These are phyloP conservation scores for Malurus alboscapulatus DNA, from an alignment of 2,113 vertebrate genomes.

Conservation along the genomic window DNA sequence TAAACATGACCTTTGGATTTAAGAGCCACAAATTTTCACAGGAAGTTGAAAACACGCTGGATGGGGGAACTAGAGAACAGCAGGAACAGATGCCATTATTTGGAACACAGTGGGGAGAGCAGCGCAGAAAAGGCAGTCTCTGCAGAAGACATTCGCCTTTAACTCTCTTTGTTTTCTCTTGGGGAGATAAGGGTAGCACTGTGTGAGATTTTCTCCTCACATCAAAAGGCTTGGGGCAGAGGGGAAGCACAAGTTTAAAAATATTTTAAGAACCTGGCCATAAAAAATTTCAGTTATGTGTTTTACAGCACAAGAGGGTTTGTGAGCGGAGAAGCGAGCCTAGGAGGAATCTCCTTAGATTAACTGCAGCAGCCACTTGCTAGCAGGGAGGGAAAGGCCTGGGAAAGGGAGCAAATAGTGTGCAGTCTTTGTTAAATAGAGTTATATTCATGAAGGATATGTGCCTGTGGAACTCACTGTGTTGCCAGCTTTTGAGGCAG, in stretches of 20 bases:
- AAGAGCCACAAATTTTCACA: conserved; percentile 26
- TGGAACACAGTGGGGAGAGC: conserved; percentile 64
- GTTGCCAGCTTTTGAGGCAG: accelerated
- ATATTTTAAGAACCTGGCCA: conserved; percentile 31
- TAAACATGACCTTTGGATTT: conserved; percentile 43
- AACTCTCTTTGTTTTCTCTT: conserved; percentile 61
- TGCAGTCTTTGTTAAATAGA: neutral
- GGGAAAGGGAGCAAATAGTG: neutral
- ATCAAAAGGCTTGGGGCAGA: conserved; percentile 14
- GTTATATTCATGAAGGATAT: neutral
- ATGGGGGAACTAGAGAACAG: conserved; percentile 70
- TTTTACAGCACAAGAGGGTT: neutral
- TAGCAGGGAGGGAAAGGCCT: neutral
- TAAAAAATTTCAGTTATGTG: conserved; percentile 37
- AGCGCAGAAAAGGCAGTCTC: conserved; percentile 54
- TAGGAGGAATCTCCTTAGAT: neutral
- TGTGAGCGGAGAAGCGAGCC: neutral
- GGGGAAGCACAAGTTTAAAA: neutral
- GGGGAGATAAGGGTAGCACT: conserved; percentile 46
- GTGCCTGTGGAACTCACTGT: neutral
- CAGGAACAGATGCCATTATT: conserved; percentile 75
- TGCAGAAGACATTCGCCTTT: conserved; percentile 63
- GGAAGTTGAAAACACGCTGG: conserved; percentile 54
- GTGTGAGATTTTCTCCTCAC: conserved; percentile 22
- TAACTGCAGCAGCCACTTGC: neutral